A percentile compares a stretch with the other conserved stretches of the same genome.
phyloP scores from a whole-genome alignment of 2,113 vertebrate species.

The Eurypyga helias region DNA sequence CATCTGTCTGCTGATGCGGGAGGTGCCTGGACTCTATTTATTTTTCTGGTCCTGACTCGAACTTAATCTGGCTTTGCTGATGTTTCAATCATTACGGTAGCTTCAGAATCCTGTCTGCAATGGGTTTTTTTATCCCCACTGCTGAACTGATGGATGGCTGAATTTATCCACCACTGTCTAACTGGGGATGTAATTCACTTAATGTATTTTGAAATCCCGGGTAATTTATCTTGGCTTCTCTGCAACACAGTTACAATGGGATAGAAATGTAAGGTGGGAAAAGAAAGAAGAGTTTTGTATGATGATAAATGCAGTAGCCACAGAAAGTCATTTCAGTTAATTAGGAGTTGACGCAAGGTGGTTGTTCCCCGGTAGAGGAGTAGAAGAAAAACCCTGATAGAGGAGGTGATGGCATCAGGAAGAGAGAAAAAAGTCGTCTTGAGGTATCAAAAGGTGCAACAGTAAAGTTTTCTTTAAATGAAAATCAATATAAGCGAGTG shows the following conservation, averaged over 20 bases:
- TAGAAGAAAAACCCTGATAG: background rate
- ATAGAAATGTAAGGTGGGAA: conserved; percentile 42
- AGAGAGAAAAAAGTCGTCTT: background rate
- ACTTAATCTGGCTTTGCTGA: conserved; percentile 46
- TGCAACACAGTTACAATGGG: background rate
- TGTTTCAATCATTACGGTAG: conserved; percentile 31
- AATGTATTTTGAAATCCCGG: conserved; percentile 70
- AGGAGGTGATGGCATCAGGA: background rate
- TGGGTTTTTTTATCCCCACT: background rate
- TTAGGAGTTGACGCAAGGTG: background rate
- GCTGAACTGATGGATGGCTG: conserved; percentile 69
- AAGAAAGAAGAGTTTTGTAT: background rate
- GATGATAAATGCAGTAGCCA: conserved; percentile 38
- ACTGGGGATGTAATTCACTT: conserved; percentile 76
- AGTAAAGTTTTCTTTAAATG: conserved; percentile 39
- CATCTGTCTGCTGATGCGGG: background rate
- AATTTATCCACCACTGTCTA: conserved; percentile 73
- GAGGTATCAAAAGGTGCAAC: conserved; percentile 7
- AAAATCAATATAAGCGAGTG: conserved; percentile 47
- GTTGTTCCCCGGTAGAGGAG: background rate
- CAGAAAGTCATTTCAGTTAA: conserved; percentile 27
- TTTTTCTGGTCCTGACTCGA: conserved; percentile 34
- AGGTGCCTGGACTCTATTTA: conserved; percentile 18
- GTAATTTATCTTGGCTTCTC: conserved; percentile 69
- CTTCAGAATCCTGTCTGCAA: conserved; percentile 33